phyloP scores from a whole-genome alignment of 2,113 vertebrate species.

The Thinocorus orbignyianus region DNA sequence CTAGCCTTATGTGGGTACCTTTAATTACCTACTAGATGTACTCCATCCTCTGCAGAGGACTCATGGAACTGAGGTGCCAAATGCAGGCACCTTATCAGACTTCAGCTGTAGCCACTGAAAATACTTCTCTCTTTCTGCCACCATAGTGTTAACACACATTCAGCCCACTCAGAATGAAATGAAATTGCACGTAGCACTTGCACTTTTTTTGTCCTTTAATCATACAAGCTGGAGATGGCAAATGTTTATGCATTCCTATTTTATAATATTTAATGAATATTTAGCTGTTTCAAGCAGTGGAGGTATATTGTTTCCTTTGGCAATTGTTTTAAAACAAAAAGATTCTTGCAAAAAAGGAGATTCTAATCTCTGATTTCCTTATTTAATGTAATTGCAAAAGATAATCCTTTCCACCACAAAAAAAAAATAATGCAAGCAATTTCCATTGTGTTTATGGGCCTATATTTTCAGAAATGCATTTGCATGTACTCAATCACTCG shows the following conservation, averaged over 20 bases:
- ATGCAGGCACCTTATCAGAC: neutral
- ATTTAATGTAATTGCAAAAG: neutral
- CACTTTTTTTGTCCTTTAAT: neutral
- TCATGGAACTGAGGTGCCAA: neutral
- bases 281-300: neutral
- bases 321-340: neutral
- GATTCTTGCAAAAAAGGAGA: neutral
- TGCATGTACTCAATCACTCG: neutral
- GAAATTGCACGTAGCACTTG: neutral
- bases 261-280: neutral
- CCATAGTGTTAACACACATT: neutral
- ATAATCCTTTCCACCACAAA: neutral
- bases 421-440: neutral
- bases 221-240: neutral
- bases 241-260: neutral
- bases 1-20: neutral
- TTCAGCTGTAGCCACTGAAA: neutral
- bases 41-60: neutral
- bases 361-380: neutral
- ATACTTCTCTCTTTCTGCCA: neutral
- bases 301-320: neutral
- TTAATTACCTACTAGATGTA: neutral
- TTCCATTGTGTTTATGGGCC: neutral
- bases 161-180: neutral
- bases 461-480: neutral